Percentiles rank a stretch among this genome's conserved stretches.
Evolutionary conservation across 1,140 invertebrate genomes (phyloP).

Genomic region (Hormaphis cornu): DNA sequence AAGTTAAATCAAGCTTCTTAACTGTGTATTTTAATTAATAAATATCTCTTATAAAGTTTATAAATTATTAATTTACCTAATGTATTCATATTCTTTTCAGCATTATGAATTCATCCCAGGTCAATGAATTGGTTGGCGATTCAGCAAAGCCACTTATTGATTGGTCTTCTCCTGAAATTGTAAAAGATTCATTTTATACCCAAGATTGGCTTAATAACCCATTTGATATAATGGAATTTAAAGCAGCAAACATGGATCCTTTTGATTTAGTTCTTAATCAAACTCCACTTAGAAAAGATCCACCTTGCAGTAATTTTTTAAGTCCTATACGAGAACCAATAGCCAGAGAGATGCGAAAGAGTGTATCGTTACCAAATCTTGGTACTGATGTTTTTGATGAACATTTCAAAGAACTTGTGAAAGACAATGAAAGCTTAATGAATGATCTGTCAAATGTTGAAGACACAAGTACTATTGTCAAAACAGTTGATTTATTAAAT

Average conservation of each 20-base stretch:
- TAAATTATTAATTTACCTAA: neutral
- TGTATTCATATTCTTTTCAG: neutral
- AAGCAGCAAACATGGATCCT: slow-evolving; percentile 11
- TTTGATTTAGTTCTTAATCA: slow-evolving; percentile 9
- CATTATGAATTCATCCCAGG: neutral
- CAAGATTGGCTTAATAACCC: neutral
- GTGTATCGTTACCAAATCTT: neutral
- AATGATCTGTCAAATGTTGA: neutral
- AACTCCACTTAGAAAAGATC: neutral
- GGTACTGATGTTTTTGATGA: neutral
- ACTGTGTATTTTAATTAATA: no score
- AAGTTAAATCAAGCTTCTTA: no score
- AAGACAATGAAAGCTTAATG: neutral
- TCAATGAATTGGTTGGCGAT: neutral
- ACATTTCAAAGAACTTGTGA: neutral
- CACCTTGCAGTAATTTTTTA: slow-evolving; percentile 4
- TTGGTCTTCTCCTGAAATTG: slow-evolving; percentile 1
- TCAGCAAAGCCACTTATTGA: neutral
- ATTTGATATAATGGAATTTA: slow-evolving; percentile 3
- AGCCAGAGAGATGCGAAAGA: neutral
- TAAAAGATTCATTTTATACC: neutral
- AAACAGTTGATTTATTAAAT: neutral
- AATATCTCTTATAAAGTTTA: no score
- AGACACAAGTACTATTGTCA: neutral
- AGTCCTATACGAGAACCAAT: neutral